Evolutionary conservation across 2,888 invertebrate genomes (phyloP), one percentile per base, ranked within the genome.

Genomic region (Pedicia rivosa): DNA sequence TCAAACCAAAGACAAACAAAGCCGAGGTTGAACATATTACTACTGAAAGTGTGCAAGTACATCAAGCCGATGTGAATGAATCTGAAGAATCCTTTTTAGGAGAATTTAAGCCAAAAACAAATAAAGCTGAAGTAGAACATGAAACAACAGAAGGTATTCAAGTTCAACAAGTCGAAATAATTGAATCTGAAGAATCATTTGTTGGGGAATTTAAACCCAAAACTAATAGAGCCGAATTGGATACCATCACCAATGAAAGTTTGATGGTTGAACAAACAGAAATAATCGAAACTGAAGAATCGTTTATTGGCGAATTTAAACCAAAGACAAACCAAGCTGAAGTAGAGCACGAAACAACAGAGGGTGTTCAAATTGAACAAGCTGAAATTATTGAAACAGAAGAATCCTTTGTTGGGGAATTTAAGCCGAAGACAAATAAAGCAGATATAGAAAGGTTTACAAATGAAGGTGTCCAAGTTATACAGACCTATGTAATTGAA

Each of bases 11-110:
- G 25, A 54, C 54, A 7, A 65, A 64, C 44, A 57, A 54, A 27
- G 65, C 64, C 5, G 56, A 59, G 19, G 44, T 69, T n/a, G 47
- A 46, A 33, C 59, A 70, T 43, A 64, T 66, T 46, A 62, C 67
- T 52, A 64, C 60, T 25, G 62, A 66, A 51, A 52, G 63, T 44
- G 48, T 68, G 29, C 57, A 66, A 41, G 51, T 50, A 6, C 60
- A 61, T 47, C 41, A 54, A 24, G 13, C 17, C 4, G 24, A 20
- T 10, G 31, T 51, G 15, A 37, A 48, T 4, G 52, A 55, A 45
- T 51, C 54, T 28, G 60, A 54, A 45, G 62, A 62, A 10, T 22
- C 19, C 10, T 20, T 14, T 22, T 19, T 20, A 9, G 17, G 10
- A 6, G 32, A 29, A 15, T 28, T 40, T 16, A 27, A 32, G 14